phyloP scores from a whole-genome alignment of 2,113 vertebrate species.

The Burhinus oedicnemus region DNA sequence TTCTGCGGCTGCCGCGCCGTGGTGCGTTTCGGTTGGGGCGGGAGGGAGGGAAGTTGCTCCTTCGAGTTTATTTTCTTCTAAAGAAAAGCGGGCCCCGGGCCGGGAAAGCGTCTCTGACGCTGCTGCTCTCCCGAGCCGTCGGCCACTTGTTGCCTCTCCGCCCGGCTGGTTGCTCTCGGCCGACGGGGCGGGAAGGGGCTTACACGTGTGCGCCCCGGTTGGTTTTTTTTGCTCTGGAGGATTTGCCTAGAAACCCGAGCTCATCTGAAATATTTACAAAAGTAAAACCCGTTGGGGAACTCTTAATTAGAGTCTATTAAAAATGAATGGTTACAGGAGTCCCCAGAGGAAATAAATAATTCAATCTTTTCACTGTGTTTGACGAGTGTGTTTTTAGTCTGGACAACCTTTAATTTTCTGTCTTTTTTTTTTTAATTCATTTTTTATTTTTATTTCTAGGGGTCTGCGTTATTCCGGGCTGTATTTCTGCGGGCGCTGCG shows the following conservation, averaged over 20 bases:
- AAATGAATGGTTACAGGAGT: constrained; percentile 35
- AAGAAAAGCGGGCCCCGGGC: accelerated
- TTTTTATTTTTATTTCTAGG: neutral
- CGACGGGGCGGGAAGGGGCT: neutral
- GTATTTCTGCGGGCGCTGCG: neutral
- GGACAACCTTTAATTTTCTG: neutral
- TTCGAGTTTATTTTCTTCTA: neutral
- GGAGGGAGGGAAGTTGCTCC: accelerated
- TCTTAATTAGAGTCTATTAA: constrained; percentile 40
- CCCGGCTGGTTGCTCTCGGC: neutral
- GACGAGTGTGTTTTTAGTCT: neutral
- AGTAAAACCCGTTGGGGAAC: constrained; percentile 1
- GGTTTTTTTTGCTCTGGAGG: neutral
- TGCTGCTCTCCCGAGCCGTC: neutral
- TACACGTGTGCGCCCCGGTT: neutral
- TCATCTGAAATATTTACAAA: constrained; percentile 17
- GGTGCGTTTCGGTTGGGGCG: neutral
- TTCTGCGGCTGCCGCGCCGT: accelerated
- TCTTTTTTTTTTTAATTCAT: neutral
- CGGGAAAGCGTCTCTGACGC: neutral
- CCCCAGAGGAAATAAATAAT: constrained; percentile 43
- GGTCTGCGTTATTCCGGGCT: accelerated
- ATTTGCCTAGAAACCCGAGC: neutral
- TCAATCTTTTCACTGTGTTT: neutral
- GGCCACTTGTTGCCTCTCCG: constrained; percentile 46